phyloP scores from a whole-genome alignment of 1,140 invertebrate genomes.

The Helicoverpa armigera region DNA sequence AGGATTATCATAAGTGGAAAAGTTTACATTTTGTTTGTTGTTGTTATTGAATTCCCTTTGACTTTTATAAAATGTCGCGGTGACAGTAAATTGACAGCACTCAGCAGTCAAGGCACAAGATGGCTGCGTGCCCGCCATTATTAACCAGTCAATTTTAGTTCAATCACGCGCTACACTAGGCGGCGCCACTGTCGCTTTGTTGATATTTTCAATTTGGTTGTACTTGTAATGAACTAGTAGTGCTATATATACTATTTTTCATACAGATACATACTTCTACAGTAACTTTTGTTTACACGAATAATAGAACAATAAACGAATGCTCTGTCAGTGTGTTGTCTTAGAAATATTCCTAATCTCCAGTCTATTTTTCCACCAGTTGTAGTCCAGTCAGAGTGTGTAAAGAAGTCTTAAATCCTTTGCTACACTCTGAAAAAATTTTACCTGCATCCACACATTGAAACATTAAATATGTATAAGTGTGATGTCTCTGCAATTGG shows the following conservation, averaged over 20 bases:
- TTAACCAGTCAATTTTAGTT: conserved; percentile 53
- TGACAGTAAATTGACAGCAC: conserved; percentile 82
- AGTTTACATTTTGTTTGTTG: conserved; percentile 71
- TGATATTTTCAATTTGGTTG: conserved; percentile 58
- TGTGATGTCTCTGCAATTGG: no score
- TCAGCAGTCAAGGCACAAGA: conserved; percentile 71
- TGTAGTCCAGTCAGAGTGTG: no score
- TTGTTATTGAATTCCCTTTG: conserved; percentile 77
- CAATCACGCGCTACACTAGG: conserved; percentile 73
- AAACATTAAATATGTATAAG: no score
- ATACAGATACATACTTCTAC: no score
- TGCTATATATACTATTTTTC: neutral
- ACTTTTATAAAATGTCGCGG: conserved; percentile 78
- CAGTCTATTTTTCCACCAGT: no score
- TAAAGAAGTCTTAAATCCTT: no score
- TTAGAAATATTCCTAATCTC: no score
- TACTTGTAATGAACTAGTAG: neutral
- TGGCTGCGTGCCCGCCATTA: conserved; percentile 62
- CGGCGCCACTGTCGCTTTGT: conserved; percentile 70
- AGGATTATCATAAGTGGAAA: conserved; percentile 7
- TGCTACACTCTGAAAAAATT: no score
- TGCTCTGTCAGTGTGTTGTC: no score
- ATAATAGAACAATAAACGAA: no score
- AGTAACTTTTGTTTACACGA: no score
- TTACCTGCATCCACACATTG: no score